These are phyloP conservation scores for Drosophila mulleri DNA, from an alignment of 2,888 invertebrate species.

Conservation along the genomic window DNA sequence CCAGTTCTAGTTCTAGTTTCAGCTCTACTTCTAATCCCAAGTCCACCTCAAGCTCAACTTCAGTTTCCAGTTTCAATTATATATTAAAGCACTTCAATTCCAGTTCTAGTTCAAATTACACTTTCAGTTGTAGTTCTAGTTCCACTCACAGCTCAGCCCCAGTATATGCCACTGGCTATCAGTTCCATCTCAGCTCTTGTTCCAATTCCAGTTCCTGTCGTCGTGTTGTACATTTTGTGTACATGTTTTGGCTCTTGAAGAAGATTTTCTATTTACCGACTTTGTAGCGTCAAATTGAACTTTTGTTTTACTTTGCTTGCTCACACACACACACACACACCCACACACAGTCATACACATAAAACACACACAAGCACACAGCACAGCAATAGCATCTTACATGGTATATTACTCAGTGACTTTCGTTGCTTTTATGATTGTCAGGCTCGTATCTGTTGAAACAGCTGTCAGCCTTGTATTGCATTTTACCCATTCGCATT, in stretches of 20 bases:
- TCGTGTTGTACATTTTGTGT: conserved; percentile 43
- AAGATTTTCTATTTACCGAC: conserved; percentile 69
- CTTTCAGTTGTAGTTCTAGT: too few species aligned
- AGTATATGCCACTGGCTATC: not conserved
- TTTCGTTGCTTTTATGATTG: conserved; percentile 53
- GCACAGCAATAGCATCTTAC: conserved; percentile 1
- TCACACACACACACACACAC: conserved; percentile 16
- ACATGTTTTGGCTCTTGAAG: conserved; percentile 68
- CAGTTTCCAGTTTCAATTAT: too few species aligned
- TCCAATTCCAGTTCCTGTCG: conserved; percentile 11
- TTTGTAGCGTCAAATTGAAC: conserved; percentile 79
- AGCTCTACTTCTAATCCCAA: not conserved
- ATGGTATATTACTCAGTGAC: conserved; percentile 56
- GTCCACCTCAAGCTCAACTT: too few species aligned
- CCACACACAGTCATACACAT: not conserved
- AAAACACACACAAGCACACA: conserved; percentile 11
- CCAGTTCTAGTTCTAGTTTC: not conserved
- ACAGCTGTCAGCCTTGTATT: conserved; percentile 72
- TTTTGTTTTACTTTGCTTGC: conserved; percentile 59
- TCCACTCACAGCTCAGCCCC: not conserved
- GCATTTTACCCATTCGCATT: conserved; percentile 36
- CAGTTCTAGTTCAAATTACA: too few species aligned
- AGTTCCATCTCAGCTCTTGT: not conserved
- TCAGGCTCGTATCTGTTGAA: conserved; percentile 55
- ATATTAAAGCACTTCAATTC: too few species aligned